phyloP scores from a whole-genome alignment of 2,113 vertebrate species.

The Talpa occidentalis region DNA sequence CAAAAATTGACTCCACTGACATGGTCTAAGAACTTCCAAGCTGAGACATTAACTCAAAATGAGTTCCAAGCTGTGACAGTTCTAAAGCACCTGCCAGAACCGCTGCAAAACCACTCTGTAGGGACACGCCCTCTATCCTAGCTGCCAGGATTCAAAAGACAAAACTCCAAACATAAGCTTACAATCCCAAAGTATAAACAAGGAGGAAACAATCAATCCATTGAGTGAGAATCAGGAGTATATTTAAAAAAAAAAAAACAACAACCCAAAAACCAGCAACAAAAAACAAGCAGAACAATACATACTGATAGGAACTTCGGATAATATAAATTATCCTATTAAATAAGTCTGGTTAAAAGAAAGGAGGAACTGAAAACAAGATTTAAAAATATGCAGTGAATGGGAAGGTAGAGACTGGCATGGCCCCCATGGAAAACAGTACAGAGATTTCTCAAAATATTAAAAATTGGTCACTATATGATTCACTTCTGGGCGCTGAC shows the following conservation, averaged over 20 bases:
- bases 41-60: not conserved
- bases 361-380: not conserved
- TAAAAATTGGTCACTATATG: no score
- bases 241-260: not conserved
- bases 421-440: no score
- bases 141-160: not conserved
- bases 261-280: no score
- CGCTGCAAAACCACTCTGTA: not conserved
- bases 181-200: not conserved
- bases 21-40: not conserved
- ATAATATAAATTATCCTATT: not conserved
- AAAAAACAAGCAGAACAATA: not conserved
- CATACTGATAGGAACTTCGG: not conserved
- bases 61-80: not conserved
- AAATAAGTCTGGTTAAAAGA: constrained; percentile 1
- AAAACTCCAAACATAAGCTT: not conserved
- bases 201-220: not conserved
- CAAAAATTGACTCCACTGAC: not conserved
- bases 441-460: no score
- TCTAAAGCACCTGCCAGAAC: not conserved
- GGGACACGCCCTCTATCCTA: not conserved
- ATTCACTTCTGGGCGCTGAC: no score
- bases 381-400: not conserved
- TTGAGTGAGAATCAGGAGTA: not conserved
- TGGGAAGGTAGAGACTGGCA: no score